Conservation (phyloP, 2,797 vertebrate genomes). For the Parambassis ranga region DNA sequence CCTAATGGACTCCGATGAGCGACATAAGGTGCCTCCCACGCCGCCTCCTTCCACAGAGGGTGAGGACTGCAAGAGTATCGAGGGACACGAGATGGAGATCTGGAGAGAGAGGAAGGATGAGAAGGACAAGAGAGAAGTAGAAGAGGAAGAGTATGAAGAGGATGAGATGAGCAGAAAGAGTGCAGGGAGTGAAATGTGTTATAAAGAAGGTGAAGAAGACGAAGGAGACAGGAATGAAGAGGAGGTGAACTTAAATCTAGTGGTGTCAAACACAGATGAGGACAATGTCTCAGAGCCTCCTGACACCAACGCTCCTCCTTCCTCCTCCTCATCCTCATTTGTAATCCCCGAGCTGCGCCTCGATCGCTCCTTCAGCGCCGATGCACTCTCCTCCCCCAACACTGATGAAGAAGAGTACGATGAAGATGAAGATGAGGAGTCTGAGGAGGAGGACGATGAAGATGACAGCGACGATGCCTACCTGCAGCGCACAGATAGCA, state of each 20-base stretch:
- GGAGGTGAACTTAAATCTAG: conserved; percentile 22
- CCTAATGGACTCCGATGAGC: conserved; percentile 60
- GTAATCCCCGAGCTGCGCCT: conserved; percentile 90
- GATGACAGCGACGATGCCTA: conserved; percentile 88
- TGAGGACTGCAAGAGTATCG: conserved; percentile 70
- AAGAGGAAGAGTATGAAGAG: conserved; percentile 21
- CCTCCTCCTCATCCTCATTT: conserved; percentile 83
- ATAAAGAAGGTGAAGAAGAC: conserved; percentile 43
- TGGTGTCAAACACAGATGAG: conserved; percentile 70
- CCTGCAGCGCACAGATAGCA: conserved; percentile 80
- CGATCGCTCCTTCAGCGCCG: conserved; percentile 85
- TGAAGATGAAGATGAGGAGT: conserved; percentile 82
- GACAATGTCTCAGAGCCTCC: conserved; percentile 71
- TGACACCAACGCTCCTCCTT: conserved; percentile 77
- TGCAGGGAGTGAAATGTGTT: conserved; percentile 34
- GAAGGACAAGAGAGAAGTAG: conserved; percentile 21
- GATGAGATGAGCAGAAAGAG: conserved; percentile 45
- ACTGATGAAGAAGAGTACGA: conserved; percentile 79
- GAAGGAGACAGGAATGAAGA: conserved; percentile 46
- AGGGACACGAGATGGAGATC: conserved; percentile 64
- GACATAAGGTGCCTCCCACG: conserved; percentile 78
- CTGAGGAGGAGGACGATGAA: conserved; percentile 80
- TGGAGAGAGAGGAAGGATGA: conserved; percentile 55
- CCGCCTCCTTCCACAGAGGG: conserved; percentile 79
- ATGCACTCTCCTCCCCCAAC: conserved; percentile 75